Evolutionary conservation across 2,888 invertebrate species (phyloP), one percentile per base, ranked within the genome.

Genomic region (Chromoteleia sp.): DNA sequence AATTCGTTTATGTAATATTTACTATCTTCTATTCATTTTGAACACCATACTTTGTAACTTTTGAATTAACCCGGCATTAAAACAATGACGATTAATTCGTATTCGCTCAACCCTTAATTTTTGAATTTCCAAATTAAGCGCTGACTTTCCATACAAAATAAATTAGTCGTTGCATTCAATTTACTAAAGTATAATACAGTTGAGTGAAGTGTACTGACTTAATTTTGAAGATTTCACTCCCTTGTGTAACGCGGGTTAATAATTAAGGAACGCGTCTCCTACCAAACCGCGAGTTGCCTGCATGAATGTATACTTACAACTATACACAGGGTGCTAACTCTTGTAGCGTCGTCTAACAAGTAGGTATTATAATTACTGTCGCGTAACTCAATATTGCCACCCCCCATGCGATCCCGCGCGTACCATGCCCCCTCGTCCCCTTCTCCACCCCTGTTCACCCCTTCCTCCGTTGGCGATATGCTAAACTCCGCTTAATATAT

Each of bases 311-410:
- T 39, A 65, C 43, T 78, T 78, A 59, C 59, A 75, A 61, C 68
- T 71, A 75, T 65, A 58, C 74, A 48, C 33, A 59, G 75, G 82
- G 67, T 58, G 76, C 79, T 83, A 86, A 85, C 87, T 89, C 88
- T 87, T 84, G 89, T 86, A 88, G 88, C 87, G 88, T 87, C 87
- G 88, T 90, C 90, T 90, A 90, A 90, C 89, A 89, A 91, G 89
- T 81, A 83, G 84, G 83, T 90, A 90, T 91, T 90, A 91, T 89
- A 91, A 90, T 91, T 90, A 89, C 89, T 89, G 89, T 89, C 88
- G 87, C 87, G 87, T 90, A 90, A 90, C 89, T 89, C 89, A 90
- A 90, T 90, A 90, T 88, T 87, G 89, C 88, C 86, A 50, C 65
- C 59, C 41, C 10, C 33, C 33, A 5, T 25, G 29, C 43, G 2